Conservation (phyloP, 2,888 invertebrate genomes). For the Lordiphosa andalusiaca region DNA sequence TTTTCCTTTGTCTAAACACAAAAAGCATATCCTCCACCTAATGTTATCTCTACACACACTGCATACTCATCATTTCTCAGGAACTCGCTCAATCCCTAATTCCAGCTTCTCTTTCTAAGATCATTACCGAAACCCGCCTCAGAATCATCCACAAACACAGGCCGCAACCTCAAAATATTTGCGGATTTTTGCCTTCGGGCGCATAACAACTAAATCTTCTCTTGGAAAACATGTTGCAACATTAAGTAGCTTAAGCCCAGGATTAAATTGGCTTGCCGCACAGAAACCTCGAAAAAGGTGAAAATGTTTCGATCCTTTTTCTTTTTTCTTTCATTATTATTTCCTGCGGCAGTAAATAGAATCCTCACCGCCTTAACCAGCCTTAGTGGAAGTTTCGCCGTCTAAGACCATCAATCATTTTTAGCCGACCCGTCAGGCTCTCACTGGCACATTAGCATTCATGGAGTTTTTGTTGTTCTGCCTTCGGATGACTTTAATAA, state of each 20-base stretch:
- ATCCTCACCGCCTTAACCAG: conserved; percentile 35
- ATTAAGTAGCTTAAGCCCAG: conserved; percentile 55
- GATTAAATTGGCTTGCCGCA: conserved; percentile 60
- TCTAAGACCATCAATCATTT: conserved; percentile 66
- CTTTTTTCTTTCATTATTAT: conserved; percentile 24
- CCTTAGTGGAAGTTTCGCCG: conserved; percentile 12
- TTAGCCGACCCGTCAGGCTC: conserved; percentile 44
- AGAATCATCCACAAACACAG: conserved; percentile 26
- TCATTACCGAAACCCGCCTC: conserved; percentile 39
- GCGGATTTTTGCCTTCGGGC: conserved; percentile 22
- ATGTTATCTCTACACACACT: neutral
- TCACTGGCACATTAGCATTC: conserved; percentile 64
- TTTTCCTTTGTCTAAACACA: no score
- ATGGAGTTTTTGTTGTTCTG: conserved; percentile 59
- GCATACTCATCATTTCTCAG: conserved; percentile 21
- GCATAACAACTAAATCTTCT: conserved; percentile 42
- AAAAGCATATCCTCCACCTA: no score
- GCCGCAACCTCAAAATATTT: conserved; percentile 56
- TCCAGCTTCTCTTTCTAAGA: conserved; percentile 32
- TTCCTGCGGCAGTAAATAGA: conserved; percentile 51
- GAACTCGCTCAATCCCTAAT: conserved; percentile 9
- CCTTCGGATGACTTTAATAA: conserved; percentile 64
- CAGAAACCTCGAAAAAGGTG: conserved; percentile 27
- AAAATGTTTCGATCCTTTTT: conserved; percentile 53
- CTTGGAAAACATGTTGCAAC: conserved; percentile 55